Percentiles rank a stretch among this genome's conserved stretches.
Conservation (phyloP, 2,797 vertebrate genomes). For the Peromyscus attwateri region DNA sequence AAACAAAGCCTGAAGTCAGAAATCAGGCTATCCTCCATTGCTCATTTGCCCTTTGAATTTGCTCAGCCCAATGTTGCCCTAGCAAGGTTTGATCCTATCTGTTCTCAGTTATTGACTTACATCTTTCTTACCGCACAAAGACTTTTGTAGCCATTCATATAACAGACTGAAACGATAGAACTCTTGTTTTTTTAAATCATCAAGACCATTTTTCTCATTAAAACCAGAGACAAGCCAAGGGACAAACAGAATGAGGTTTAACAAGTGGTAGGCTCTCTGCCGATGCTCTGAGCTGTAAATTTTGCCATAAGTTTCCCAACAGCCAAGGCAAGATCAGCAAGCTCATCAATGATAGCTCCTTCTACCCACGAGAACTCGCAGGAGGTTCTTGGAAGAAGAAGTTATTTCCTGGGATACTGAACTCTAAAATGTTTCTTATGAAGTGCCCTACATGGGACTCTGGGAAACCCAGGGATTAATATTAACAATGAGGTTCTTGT, state of each 20-base stretch:
- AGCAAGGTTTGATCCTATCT: background rate
- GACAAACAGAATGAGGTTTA: slow-evolving; percentile 2
- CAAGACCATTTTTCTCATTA: background rate
- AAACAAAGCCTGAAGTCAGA: background rate
- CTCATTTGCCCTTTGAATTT: background rate
- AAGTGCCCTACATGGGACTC: background rate
- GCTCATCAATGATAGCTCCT: slow-evolving; percentile 1
- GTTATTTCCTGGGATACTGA: slow-evolving; percentile 63
- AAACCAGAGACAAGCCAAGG: slow-evolving; percentile 1
- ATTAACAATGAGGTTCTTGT: background rate
- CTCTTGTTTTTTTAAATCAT: slow-evolving; percentile 41
- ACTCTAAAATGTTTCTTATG: slow-evolving; percentile 12
- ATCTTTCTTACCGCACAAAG: background rate
- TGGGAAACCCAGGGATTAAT: background rate
- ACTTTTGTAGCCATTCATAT: slow-evolving; percentile 20
- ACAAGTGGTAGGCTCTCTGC: background rate
- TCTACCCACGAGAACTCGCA: slow-evolving; percentile 32
- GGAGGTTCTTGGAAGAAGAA: slow-evolving; percentile 10
- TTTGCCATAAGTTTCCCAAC: slow-evolving; percentile 37
- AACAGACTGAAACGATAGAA: background rate
- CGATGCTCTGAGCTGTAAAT: background rate
- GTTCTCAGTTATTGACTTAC: slow-evolving; percentile 54
- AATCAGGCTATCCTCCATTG: background rate
- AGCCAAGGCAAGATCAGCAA: slow-evolving; percentile 35
- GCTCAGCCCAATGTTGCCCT: background rate